Percentiles rank a stretch among this genome's conserved stretches.
Evolutionary conservation across 2,113 vertebrate genomes (phyloP).

Genomic region (Reinhardtius hippoglossoides): DNA sequence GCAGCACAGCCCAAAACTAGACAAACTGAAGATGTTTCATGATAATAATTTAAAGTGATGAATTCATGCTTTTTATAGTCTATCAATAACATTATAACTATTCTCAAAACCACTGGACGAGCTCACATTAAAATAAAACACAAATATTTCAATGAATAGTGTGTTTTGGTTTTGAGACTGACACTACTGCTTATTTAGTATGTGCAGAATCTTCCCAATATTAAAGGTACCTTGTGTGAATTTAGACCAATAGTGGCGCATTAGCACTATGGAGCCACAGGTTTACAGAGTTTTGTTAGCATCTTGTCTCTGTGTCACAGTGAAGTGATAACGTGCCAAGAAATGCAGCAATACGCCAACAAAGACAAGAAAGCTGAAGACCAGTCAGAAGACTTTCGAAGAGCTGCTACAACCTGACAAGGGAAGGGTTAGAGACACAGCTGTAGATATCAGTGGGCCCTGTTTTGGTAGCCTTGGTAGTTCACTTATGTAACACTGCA

Average conservation of each 20-base stretch:
- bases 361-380: no score
- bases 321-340: neutral
- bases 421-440: no score
- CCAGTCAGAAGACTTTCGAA: no score
- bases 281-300: no score
- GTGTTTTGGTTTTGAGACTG: neutral
- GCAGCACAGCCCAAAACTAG: no score
- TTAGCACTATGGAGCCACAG: no score
- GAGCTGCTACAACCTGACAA: no score
- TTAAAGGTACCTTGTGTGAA: neutral
- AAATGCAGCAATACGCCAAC: neutral
- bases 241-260: neutral
- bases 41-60: conserved; percentile 35
- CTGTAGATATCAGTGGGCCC: no score
- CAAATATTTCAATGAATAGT: neutral
- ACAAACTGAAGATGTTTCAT: neutral
- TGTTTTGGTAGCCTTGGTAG: no score
- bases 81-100: neutral
- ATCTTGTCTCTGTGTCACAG: no score
- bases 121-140: neutral
- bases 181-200: neutral
- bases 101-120: neutral
- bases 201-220: neutral
- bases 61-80: conserved; percentile 16
- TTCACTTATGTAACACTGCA: no score